Conservation (phyloP, 2,113 vertebrate genomes). For the Holacanthus passer region DNA sequence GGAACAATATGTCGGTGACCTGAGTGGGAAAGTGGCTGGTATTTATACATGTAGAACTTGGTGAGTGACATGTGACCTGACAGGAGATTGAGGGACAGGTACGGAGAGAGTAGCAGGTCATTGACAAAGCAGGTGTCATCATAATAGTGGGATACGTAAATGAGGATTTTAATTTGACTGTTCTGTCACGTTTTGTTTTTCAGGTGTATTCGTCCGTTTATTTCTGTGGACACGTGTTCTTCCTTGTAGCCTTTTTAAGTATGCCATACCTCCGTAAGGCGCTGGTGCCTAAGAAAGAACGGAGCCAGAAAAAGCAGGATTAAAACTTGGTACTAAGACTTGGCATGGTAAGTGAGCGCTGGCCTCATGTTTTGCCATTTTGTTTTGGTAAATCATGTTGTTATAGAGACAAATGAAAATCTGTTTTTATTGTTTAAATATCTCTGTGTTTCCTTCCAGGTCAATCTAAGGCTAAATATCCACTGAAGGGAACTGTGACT, state of each 20-base stretch:
- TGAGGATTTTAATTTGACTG: background rate
- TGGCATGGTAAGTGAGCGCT: constrained; percentile 57
- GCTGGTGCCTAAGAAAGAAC: constrained; percentile 90
- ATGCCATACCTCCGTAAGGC: constrained; percentile 90
- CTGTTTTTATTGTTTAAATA: background rate
- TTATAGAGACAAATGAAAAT: background rate
- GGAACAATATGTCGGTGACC: background rate
- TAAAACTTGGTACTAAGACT: constrained; percentile 62
- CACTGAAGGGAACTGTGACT: constrained; percentile 83
- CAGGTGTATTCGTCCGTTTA: constrained; percentile 95
- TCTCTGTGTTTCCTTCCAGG: constrained; percentile 63
- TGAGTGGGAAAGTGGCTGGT: background rate
- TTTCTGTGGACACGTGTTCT: constrained; percentile 92
- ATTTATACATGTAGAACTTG: background rate
- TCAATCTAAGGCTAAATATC: constrained; percentile 63
- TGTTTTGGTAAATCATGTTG: background rate
- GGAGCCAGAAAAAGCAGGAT: constrained; percentile 70
- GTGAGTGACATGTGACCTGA: background rate
- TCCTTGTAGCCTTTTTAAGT: constrained; percentile 86
- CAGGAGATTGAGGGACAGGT: background rate
- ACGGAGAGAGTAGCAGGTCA: background rate
- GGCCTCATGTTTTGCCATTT: too few species aligned
- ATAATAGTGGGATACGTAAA: background rate
- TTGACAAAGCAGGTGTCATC: background rate
- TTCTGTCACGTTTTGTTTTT: constrained; percentile 38